phyloP scores from a whole-genome alignment of 2,113 vertebrate species.

The Rhinichthys klamathensis region DNA sequence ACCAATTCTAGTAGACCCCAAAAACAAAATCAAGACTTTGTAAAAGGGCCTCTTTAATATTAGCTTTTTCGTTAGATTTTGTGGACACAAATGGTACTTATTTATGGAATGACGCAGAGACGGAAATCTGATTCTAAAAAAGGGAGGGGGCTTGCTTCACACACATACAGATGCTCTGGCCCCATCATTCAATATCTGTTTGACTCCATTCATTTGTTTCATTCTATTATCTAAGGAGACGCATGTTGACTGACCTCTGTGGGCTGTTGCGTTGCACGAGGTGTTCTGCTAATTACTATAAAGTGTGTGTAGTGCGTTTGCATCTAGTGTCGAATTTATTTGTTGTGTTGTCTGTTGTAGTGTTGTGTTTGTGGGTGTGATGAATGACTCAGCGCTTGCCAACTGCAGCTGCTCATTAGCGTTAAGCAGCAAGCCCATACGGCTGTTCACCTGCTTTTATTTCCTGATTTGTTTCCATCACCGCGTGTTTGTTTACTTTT shows the following conservation, averaged over 20 bases:
- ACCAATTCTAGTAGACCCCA: no score
- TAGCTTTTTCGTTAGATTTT: background rate
- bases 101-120: background rate
- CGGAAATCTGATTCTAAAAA: background rate
- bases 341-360: background rate
- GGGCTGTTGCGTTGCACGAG: background rate
- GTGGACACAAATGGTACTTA: background rate
- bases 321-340: background rate
- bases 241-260: constrained; percentile 27
- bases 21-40: no score
- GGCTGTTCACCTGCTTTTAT: background rate
- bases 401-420: constrained; percentile 6
- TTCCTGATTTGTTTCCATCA: constrained; percentile 26
- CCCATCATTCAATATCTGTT: constrained; percentile 1
- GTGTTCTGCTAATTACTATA: constrained; percentile 34
- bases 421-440: background rate
- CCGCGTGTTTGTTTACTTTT: background rate
- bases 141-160: background rate
- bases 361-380: constrained; percentile 10
- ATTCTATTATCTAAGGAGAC: constrained; percentile 27
- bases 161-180: background rate
- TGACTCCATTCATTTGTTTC: background rate
- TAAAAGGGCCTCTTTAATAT: background rate
- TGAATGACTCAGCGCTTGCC: constrained; percentile 15
- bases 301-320: background rate